Base-by-base conservation (phyloP, 2,797 vertebrate species). In the Intellagama lesueurii region DNA sequence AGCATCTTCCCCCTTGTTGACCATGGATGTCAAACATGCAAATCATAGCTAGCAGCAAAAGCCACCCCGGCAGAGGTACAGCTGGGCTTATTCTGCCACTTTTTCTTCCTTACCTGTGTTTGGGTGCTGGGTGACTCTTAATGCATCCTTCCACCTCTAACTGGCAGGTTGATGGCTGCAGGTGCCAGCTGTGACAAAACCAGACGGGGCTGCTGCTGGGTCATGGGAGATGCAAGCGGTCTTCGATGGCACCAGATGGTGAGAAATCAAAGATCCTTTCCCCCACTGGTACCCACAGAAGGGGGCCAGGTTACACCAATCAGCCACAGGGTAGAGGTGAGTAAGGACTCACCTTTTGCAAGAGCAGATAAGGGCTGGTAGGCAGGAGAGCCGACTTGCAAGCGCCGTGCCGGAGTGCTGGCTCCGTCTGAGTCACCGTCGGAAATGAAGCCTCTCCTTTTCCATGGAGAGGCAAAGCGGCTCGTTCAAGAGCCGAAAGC, bases 371-470 rank as follows among this genome's bases (percentile, higher is more conserved):
- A 81, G 19, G 68, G 32, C 11, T 14, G 8, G 68, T 69, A 56
- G n/a, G 56, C 3, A 49, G 12, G 68, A 69, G 60, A 28, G 40
- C 35, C 6, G 28, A 7, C 4, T 52, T 35, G 52, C 35, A 1
- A 81, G n/a, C 9, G 4, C 60, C 44, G 22, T 9, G 3, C 72
- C 3, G 2, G 64, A 22, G 7, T 28, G 32, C 73, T 26, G 19
- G 24, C 28, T n/a, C 52, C 1, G 28, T 77, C n/a, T 88, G 87
- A 88, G 83, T 91, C 87, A 91, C 70, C 4, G 30, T 30, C 78
- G 5, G 87, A 64, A 81, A 81, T 9, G 14, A 56, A 68, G 40
- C 64, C 22, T 64, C 56, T 7, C n/a, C 30, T 28, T 40, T 47
- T 40, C 78, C 11, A 3, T 4, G 5, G 52, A 28, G 69, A 82